Evolutionary conservation across 1,140 invertebrate species (phyloP).

Genomic region (Temnothorax nylanderi): DNA sequence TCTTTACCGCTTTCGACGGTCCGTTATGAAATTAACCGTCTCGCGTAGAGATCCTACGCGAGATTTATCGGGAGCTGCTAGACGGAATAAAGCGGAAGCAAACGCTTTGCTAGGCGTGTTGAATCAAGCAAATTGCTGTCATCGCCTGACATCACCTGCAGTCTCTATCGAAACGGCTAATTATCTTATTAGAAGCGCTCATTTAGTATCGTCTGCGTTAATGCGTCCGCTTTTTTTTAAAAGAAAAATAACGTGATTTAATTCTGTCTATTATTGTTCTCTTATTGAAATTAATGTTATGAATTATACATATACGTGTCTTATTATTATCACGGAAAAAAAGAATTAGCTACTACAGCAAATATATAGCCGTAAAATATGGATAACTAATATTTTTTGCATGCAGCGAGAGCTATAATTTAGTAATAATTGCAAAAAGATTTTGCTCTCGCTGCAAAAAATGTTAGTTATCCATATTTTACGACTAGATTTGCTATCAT

Average conservation of each 20-base stretch:
- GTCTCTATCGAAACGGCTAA: constrained; percentile 63
- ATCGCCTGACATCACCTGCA: constrained; percentile 61
- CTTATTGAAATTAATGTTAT: not conserved
- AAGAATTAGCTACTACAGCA: too few species aligned
- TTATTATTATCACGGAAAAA: not conserved
- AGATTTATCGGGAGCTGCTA: constrained; percentile 13
- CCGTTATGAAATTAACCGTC: constrained; percentile 41
- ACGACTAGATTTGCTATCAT: too few species aligned
- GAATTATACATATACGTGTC: not conserved
- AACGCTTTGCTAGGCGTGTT: constrained; percentile 71
- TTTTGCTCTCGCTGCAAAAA: too few species aligned
- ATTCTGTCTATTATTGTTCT: not conserved
- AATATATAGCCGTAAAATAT: too few species aligned
- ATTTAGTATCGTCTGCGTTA: constrained; percentile 36
- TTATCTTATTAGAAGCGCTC: constrained; percentile 75
- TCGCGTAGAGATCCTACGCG: constrained; percentile 9
- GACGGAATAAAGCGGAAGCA: constrained; percentile 65
- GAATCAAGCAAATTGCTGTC: constrained; percentile 69
- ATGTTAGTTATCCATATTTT: too few species aligned
- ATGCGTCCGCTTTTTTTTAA: not conserved
- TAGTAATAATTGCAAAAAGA: too few species aligned
- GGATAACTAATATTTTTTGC: too few species aligned
- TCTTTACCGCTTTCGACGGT: not conserved
- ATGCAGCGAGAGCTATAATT: too few species aligned
- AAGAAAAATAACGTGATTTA: not conserved